A percentile compares a stretch with the other conserved stretches of the same genome.
Evolutionary conservation across 2,888 invertebrate genomes (phyloP).

Genomic region (Oligia strigilis): DNA sequence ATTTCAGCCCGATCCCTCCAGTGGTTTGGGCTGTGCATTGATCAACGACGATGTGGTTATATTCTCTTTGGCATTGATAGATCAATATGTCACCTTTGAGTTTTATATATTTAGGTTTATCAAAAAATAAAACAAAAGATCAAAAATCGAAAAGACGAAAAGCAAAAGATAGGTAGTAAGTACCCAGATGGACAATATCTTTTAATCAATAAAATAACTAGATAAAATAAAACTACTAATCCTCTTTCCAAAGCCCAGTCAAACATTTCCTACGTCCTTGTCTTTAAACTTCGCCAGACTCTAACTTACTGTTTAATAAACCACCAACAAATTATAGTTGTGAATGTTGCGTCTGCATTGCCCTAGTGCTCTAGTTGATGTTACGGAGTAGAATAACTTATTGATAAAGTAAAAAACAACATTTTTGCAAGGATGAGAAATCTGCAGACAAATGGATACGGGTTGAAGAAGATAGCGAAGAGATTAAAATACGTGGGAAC

Average conservation of each 20-base stretch:
- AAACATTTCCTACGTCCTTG: conserved; percentile 69
- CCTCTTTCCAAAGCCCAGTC: conserved; percentile 9
- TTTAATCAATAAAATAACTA: not conserved
- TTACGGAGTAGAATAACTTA: conserved; percentile 1
- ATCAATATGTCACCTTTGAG: too few species aligned
- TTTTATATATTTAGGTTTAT: not conserved
- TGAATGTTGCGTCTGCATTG: conserved; percentile 57
- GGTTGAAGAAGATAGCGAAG: not conserved
- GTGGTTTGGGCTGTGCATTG: too few species aligned
- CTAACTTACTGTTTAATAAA: conserved; percentile 72
- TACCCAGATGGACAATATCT: not conserved
- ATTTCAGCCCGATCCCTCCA: too few species aligned
- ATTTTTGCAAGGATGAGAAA: not conserved
- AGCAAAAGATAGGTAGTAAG: not conserved
- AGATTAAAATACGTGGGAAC: not conserved
- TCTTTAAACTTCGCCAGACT: conserved; percentile 71
- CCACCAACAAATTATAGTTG: conserved; percentile 71
- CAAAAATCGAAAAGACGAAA: not conserved
- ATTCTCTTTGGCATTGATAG: too few species aligned
- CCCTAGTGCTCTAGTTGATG: conserved; percentile 64
- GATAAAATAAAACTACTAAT: not conserved
- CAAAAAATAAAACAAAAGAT: not conserved
- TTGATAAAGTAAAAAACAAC: not conserved
- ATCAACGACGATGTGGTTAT: too few species aligned
- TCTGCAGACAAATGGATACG: not conserved